Conservation (phyloP, 2,888 invertebrate species). For the Stegana nigrithorax region DNA sequence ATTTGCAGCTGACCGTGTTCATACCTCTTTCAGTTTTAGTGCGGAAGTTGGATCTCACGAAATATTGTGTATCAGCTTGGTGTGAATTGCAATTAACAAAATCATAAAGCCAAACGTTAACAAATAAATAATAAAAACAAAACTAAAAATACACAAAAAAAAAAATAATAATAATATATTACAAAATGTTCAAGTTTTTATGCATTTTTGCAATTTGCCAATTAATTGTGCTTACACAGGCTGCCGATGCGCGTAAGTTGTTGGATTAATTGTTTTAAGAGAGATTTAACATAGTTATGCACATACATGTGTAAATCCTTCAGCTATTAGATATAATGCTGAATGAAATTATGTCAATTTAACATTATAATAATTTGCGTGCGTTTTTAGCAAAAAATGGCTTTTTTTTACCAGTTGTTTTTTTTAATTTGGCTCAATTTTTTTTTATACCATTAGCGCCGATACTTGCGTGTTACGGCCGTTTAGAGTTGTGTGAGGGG, state of each 20-base stretch:
- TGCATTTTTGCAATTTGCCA: conserved; percentile 43
- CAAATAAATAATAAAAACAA: neutral
- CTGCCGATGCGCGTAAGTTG: conserved; percentile 51
- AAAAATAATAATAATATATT: conserved; percentile 20
- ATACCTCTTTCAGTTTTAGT: neutral
- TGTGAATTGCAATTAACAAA: neutral
- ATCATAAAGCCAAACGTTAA: neutral
- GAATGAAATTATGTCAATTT: too few relatives aligned
- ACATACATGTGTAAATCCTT: too few relatives aligned
- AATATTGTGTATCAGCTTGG: neutral
- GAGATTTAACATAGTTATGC: too few relatives aligned
- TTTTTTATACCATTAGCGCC: too few relatives aligned
- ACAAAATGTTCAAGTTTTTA: conserved; percentile 50
- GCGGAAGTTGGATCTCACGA: neutral
- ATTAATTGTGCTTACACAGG: conserved; percentile 44
- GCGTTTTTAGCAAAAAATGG: too few relatives aligned
- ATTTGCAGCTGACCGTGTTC: conserved; percentile 39
- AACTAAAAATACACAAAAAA: conserved; percentile 10
- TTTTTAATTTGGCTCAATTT: too few relatives aligned
- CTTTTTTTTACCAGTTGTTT: too few relatives aligned
- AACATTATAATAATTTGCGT: too few relatives aligned
- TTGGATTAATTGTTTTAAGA: too few relatives aligned
- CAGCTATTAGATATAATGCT: too few relatives aligned
- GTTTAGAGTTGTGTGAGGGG: too few relatives aligned
- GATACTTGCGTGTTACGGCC: too few relatives aligned